A percentile compares a stretch with the other conserved stretches of the same genome.
These are phyloP conservation scores for Drosophila austrosaltans DNA, from an alignment of 2,888 invertebrate genomes.

Conservation along the genomic window DNA sequence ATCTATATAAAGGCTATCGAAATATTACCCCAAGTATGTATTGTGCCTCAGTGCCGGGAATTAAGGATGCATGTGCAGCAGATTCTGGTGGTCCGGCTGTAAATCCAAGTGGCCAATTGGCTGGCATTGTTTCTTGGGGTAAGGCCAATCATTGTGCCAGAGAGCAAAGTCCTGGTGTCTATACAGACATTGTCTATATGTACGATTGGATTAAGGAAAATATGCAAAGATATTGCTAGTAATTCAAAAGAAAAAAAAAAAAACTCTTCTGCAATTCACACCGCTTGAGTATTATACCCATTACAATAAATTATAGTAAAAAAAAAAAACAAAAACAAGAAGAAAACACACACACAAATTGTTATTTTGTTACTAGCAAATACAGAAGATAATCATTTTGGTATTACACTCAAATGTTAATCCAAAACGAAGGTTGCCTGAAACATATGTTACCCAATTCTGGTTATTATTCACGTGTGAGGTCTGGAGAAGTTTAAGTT, in stretches of 20 bases:
- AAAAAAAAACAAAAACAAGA: too few species aligned
- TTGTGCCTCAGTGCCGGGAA: constrained; percentile 70
- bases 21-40: constrained; percentile 71
- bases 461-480: not conserved
- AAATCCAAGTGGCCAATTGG: constrained; percentile 62
- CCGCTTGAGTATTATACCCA: constrained; percentile 45
- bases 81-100: constrained; percentile 83
- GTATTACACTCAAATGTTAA: too few species aligned
- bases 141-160: constrained; percentile 70
- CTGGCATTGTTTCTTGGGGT: constrained; percentile 88
- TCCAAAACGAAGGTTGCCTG: not conserved
- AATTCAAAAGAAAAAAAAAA: not conserved
- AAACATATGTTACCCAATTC: constrained; percentile 2
- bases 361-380: not conserved
- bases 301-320: constrained; percentile 26
- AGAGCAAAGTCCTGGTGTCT: constrained; percentile 90
- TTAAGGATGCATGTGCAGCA: constrained; percentile 77
- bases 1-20: constrained; percentile 62
- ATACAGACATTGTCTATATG: constrained; percentile 82
- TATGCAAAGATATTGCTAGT: constrained; percentile 61
- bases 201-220: constrained; percentile 65
- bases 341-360: not conserved
- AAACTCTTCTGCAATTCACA: not conserved
- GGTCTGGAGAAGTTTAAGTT: not conserved
- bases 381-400: not conserved